Percentiles rank a stretch among this genome's conserved stretches.
Evolutionary conservation across 2,797 vertebrate genomes (phyloP).

Genomic region (Synaphobranchus kaupii): DNA sequence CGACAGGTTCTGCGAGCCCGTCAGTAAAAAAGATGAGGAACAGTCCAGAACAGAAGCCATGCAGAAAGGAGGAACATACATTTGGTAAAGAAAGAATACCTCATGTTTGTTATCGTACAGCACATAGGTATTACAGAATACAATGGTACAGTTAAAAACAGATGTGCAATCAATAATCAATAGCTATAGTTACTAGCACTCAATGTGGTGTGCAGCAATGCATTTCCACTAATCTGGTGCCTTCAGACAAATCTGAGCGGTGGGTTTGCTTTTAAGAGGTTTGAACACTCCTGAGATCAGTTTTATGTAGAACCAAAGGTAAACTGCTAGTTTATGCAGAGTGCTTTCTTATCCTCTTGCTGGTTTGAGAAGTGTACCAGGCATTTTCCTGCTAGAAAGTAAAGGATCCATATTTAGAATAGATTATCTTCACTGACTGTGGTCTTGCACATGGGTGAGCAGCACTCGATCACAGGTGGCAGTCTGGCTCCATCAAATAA

Average conservation of each 20-base stretch:
- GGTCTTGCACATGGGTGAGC: slow-evolving; percentile 74
- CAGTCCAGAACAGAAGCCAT: background rate
- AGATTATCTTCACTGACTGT: slow-evolving; percentile 65
- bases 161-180: background rate
- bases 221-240: background rate
- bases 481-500: slow-evolving; percentile 83
- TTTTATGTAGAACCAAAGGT: slow-evolving; percentile 61
- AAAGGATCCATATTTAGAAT: slow-evolving; percentile 72
- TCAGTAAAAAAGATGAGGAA: background rate
- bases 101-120: background rate
- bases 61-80: background rate
- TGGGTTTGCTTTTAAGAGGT: slow-evolving; percentile 16
- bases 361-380: slow-evolving; percentile 66
- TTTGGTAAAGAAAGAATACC: background rate
- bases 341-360: slow-evolving; percentile 64
- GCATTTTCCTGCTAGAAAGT: slow-evolving; percentile 68
- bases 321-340: slow-evolving; percentile 66
- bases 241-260: background rate
- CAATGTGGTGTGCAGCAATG: no score
- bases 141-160: background rate
- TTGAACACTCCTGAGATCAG: slow-evolving; percentile 68
- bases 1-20: background rate
- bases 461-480: slow-evolving; percentile 88
- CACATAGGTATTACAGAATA: background rate
- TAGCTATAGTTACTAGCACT: background rate